Conservation (phyloP, 1,140 invertebrate species). For the Oreohelix idahoensis region DNA sequence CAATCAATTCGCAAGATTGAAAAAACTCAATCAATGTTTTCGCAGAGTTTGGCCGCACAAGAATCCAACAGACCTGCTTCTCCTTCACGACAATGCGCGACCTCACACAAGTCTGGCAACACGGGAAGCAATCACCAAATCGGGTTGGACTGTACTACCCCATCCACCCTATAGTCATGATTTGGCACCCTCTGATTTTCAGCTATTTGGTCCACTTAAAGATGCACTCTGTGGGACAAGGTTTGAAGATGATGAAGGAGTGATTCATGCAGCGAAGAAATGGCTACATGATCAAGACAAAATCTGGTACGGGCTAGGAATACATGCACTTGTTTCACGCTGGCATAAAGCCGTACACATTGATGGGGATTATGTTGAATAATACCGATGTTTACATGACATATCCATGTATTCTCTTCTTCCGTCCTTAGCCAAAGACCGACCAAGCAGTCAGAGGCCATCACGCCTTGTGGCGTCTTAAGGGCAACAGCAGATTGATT, state of each 20-base stretch:
- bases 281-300: background rate
- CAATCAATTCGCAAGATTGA: background rate
- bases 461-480: no score
- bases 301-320: no score
- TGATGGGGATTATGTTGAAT: no score
- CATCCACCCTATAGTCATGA: background rate
- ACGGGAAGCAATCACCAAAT: background rate
- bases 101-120: background rate
- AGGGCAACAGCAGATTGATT: no score
- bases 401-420: no score
- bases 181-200: background rate
- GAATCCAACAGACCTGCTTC: background rate
- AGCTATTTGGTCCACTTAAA: background rate
- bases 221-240: background rate
- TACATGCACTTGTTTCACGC: no score
- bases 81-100: background rate
- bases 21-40: background rate
- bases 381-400: no score
- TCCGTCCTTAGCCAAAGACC: no score
- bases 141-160: background rate
- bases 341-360: no score
- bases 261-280: background rate
- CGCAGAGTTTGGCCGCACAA: background rate
- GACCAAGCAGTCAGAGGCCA: no score
- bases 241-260: background rate